Evolutionary conservation across 2,797 vertebrate species (phyloP), one percentile per base, ranked within the genome.

Genomic region (Malacoctenus gilli): DNA sequence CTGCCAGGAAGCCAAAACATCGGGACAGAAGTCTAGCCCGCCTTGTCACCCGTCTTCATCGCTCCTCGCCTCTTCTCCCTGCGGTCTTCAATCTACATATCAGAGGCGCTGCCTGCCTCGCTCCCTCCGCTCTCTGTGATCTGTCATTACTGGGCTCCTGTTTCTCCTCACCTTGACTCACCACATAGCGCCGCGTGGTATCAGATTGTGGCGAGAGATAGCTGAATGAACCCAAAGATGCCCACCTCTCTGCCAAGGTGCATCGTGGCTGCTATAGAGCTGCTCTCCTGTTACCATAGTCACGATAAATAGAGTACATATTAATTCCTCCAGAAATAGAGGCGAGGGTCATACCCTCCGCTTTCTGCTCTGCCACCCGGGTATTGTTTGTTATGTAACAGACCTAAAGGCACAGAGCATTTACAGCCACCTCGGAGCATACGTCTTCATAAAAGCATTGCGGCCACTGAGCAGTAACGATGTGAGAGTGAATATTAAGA

Each of bases 221-320:
- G 35, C 49, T 18, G 54, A 52, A 46, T 56, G 40, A 43, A 72
- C 60, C 70, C 43, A 18, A 53, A 79, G 53, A 82, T 80, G 54
- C 57, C 65, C 39, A 43, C 34, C 46, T 62, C 39, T 37, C 4
- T 59, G 52, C 59, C 54, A 77, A 68, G 47, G 54, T 68, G 47
- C 30, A 42, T 38, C 31, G 55, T 53, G n/a, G 51, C 16, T 25
- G 59, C 47, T 31, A 14, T 14, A 14, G 21, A 42, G 42, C 54
- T 62, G 48, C 53, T 59, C 63, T 82, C 72, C 44, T 67, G 77
- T 82, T 85, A 76, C 79, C 80, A 84, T 78, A 59, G 79, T 12
- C 11, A 83, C 58, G 10, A 68, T 59, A 71, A 79, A 77, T 69
- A 85, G 48, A 79, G 59, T 67, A 41, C 62, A 72, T 83, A 71